phyloP scores from a whole-genome alignment of 2,797 vertebrate species.

The Tiaroga cobitis region DNA sequence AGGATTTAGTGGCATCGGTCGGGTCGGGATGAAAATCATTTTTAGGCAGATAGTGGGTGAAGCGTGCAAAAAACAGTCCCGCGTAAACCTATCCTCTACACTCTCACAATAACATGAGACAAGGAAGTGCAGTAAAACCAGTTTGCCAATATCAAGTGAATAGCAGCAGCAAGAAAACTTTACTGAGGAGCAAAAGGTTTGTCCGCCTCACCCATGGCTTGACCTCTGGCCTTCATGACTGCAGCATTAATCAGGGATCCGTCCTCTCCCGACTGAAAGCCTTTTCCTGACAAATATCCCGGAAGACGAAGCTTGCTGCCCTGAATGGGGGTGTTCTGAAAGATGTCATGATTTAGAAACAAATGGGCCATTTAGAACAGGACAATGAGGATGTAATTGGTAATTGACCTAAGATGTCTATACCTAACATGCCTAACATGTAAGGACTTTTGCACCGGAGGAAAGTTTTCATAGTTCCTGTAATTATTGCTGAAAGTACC shows the following conservation, averaged over 20 bases:
- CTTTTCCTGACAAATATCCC: slow-evolving; percentile 96
- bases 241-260: slow-evolving; percentile 88
- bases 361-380: background rate
- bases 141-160: too few species aligned
- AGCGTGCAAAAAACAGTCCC: too few species aligned
- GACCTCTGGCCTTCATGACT: slow-evolving; percentile 88
- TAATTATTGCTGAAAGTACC: background rate
- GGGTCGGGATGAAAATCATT: too few species aligned
- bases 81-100: too few species aligned
- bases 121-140: too few species aligned
- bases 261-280: slow-evolving; percentile 94
- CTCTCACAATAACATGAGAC: too few species aligned
- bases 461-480: background rate
- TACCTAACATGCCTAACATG: background rate
- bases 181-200: background rate
- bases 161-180: background rate
- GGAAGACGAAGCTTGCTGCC: slow-evolving; percentile 96
- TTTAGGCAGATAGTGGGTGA: too few species aligned
- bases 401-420: background rate
- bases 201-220: slow-evolving; percentile 81
- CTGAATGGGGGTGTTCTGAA: slow-evolving; percentile 90
- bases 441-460: background rate
- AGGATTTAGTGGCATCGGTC: too few species aligned
- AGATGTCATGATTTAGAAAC: slow-evolving; percentile 44
- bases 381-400: background rate